Percentiles rank a stretch among this genome's conserved stretches.
phyloP scores from a whole-genome alignment of 2,113 vertebrate species.

The Mus musculus region DNA sequence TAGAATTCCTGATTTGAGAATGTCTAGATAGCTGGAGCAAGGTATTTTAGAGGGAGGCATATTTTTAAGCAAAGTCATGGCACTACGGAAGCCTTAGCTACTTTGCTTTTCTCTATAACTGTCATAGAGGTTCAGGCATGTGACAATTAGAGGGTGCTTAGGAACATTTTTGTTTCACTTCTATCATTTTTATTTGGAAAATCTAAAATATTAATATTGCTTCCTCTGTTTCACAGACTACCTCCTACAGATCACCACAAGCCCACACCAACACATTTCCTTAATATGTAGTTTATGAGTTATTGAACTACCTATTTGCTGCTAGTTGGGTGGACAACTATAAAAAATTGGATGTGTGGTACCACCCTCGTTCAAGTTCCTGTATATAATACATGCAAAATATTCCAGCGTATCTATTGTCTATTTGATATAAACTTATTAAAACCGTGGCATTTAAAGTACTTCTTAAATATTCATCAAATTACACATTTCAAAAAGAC shows the following conservation, averaged over 20 bases:
- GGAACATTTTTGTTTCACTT: not conserved
- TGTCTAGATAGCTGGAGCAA: not conserved
- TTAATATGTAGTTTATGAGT: not conserved
- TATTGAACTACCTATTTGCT: not conserved
- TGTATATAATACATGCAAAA: slow-evolving; percentile 6
- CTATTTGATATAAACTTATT: not conserved
- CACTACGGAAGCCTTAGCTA: not conserved
- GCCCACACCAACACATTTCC: not conserved
- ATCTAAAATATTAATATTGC: not conserved
- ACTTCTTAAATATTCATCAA: not conserved
- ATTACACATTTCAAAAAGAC: not conserved
- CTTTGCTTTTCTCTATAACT: not conserved
- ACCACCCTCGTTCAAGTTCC: not conserved
- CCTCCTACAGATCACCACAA: not conserved
- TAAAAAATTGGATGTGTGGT: not conserved
- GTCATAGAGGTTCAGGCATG: not conserved
- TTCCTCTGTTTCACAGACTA: not conserved
- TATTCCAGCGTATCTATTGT: not conserved
- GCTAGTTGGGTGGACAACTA: not conserved
- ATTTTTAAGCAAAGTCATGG: not conserved
- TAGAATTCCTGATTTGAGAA: not conserved
- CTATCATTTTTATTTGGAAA: not conserved
- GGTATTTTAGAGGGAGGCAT: fast-evolving
- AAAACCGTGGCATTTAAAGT: not conserved
- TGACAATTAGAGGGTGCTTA: not conserved